Evolutionary conservation across 1,140 invertebrate genomes (phyloP).

Genomic region (Drosophila sp.): DNA sequence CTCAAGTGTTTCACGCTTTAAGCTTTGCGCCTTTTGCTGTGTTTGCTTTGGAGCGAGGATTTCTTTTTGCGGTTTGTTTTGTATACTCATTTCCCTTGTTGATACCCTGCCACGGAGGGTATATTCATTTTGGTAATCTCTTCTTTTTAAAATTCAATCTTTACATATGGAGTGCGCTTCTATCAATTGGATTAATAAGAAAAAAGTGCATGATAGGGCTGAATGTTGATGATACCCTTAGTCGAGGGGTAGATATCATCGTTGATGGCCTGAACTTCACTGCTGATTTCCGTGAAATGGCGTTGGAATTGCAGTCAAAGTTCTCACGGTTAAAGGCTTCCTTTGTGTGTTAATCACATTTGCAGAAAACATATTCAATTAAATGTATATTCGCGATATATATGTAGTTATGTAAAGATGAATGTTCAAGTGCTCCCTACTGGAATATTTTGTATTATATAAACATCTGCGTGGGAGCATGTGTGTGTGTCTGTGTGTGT

Average conservation of each 20-base stretch:
- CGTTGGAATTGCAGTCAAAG: conserved; percentile 29
- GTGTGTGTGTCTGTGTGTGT: background rate
- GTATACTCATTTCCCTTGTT: conserved; percentile 14
- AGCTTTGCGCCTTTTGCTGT: conserved; percentile 61
- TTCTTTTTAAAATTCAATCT: too few relatives aligned
- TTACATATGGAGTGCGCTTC: too few relatives aligned
- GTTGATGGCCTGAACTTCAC: too few relatives aligned
- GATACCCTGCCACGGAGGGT: background rate
- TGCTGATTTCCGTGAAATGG: background rate
- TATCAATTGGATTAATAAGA: too few relatives aligned
- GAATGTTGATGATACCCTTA: too few relatives aligned
- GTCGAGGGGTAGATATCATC: too few relatives aligned
- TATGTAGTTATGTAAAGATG: background rate
- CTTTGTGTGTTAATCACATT: conserved; percentile 69
- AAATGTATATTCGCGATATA: conserved; percentile 20
- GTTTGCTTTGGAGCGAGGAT: conserved; percentile 25
- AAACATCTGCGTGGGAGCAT: background rate
- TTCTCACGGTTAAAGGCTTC: conserved; percentile 55
- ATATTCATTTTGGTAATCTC: background rate
- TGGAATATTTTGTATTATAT: background rate
- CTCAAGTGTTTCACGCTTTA: conserved; percentile 76
- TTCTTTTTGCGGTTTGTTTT: conserved; percentile 1
- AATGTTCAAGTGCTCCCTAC: background rate
- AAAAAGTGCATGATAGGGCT: too few relatives aligned
- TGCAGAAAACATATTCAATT: conserved; percentile 69